Evolutionary conservation across 2,113 vertebrate genomes (phyloP), one percentile per base, ranked within the genome.

Genomic region (Bufo gargarizans): DNA sequence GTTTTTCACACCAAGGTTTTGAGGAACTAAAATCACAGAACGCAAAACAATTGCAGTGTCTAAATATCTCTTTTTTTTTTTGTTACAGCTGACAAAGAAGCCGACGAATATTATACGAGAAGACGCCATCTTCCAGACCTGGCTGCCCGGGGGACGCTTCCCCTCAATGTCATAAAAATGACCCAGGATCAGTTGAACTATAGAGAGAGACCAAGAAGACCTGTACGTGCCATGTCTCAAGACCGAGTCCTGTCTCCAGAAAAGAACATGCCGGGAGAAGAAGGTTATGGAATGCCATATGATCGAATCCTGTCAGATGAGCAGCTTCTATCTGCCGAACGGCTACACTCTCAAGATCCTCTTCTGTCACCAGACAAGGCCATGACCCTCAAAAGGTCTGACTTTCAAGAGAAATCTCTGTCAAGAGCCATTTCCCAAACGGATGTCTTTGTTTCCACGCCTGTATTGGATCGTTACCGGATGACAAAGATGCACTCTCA

Each of bases 401-500:
- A 91, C 0, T 97, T 98, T 91, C 96, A 95, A 0, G 96, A 95
- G 94, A 96, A 95, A 93, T 96, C 97, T 1, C 97, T 99, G 94
- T 98, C 98, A 0, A 95, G 97, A 72, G 98, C 98, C 45, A 92
- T 99, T 94, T 99, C 98, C 0, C 98, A 99, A 95, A 99, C 98
- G 16, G 98, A 99, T 2, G 97, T 99, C 94, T 98, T 98, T 91
- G 95, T 98, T 91, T 98, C 98, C 20, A 99, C 98, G 0, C 98
- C 98, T 0, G 93, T 98, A 89, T 94, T 98, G 96, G 98, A 99
- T 95, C 97, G 97, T 89, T 99, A 99, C 93, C 96, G 97, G 95
- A 98, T 99, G 97, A 98, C 97, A 93, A 99, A 99, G 96, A 97
- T 99, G 97, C 97, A 99, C 96, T 97, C 98, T 91, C 98, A 99